Base-by-base conservation (phyloP, 2,888 invertebrate species). In the Timandra comae region DNA sequence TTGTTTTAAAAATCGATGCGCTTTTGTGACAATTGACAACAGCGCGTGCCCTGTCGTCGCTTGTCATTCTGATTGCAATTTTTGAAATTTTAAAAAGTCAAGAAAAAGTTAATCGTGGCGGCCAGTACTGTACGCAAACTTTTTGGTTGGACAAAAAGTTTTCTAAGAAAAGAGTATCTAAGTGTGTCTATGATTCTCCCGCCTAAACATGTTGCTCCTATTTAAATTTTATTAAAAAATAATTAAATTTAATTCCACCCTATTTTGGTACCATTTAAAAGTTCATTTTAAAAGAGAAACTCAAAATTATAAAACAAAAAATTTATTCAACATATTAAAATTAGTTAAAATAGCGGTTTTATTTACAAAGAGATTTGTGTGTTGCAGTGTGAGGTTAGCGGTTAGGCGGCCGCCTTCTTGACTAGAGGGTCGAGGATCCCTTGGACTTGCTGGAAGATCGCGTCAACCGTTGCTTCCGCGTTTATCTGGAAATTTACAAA, bases 401-500 rank as follows among this genome's bases (percentile, higher is more conserved):
- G 9, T 11, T 20, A 30, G 32, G 31, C 36, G n/a, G 49, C 37
- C 1, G 48, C 31, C 6, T 20, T 24, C n/a, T 53, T 54, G n/a
- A 72, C 58, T 33, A 88, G 46, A 2, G 86, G 87, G 63, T 92
- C 91, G 33, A 93, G 72, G 39, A 87, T 80, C 26, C 69, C 63
- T 42, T 85, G 76, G 13, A 93, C 94, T 59, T 95, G 91, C 0
- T 55, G 70, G 67, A 96, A 97, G 57, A 97, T 93, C 5, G 87
- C 89, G 32, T 96, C 94, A 0, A 93, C 90, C 0, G 82, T 56
- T 33, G 91, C 89, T 67, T 96, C 94, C 0, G 95, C 96, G 58
- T 93, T 88, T 63, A 97, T 93, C 95, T 96, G 77, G 1, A 87
- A 62, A n/a, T n/a, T n/a, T n/a, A n/a, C n/a, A n/a, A n/a, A n/a